Conservation (phyloP, 2,113 vertebrate genomes). For the Pristiophorus japonicus region DNA sequence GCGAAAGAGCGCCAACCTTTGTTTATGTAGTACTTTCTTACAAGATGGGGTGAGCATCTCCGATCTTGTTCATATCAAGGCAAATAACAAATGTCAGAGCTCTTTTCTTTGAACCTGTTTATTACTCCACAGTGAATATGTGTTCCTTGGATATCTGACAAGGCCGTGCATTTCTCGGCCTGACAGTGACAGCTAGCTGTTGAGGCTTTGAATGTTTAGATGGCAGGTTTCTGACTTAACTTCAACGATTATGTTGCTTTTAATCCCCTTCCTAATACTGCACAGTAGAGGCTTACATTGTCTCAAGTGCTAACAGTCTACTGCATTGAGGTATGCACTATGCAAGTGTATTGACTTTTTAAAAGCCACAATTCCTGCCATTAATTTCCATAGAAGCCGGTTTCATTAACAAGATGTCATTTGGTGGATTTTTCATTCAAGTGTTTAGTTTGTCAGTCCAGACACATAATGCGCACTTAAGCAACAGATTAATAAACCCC, state of each 20-base stretch:
- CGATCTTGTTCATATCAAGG: background rate
- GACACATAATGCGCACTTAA: background rate
- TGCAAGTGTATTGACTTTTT: background rate
- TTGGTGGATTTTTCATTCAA: background rate
- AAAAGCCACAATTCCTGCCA: background rate
- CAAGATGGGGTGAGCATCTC: background rate
- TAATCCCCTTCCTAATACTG: background rate
- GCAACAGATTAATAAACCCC: background rate
- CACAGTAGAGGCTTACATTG: background rate
- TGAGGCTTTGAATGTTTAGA: background rate
- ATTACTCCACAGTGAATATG: background rate
- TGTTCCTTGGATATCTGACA: background rate
- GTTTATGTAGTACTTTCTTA: background rate
- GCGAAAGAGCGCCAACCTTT: background rate
- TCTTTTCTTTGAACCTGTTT: background rate
- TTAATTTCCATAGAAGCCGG: background rate
- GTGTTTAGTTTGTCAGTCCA: background rate
- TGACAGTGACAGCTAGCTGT: background rate
- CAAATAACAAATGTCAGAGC: conserved; percentile 11
- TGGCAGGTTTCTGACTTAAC: background rate
- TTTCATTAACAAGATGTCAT: background rate
- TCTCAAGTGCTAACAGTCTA: background rate
- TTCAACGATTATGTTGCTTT: background rate
- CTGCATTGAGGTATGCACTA: background rate
- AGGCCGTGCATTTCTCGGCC: background rate